Evolutionary conservation across 2,797 vertebrate species (phyloP), one percentile per base, ranked within the genome.

Genomic region (Bovichtus diacanthus): DNA sequence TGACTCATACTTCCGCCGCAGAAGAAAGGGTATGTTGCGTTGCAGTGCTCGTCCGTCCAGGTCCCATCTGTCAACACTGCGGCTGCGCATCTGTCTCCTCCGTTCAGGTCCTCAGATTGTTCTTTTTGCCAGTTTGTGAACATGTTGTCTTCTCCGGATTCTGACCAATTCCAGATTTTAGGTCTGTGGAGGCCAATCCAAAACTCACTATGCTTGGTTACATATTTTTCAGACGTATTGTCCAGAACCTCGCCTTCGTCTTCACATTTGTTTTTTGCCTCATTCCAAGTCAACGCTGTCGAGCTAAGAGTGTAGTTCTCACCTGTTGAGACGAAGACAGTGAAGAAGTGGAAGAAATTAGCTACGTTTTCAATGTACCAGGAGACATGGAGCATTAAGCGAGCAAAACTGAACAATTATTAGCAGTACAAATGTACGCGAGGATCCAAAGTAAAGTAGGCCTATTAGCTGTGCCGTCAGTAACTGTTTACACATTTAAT

Each of bases 91-190:
- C 0, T 9, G 16, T 43, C 4, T 2, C 0, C 0, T 12, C 8
- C n/a, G 0, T 3, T 38, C 25, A 1, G 0, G 43, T 60, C 31
- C 31, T 70, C 13, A 0, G 75, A 59, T 59, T 70, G 38, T 41
- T 50, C 67, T 0, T 0, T 0, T 18, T 25, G 2, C 84, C 84
- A 86, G 58, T 78, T 80, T 25, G 1, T 9, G 18, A 59, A 46
- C 0, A 1, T 12, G 36, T 1, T 0, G 0, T 0, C 1, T 8
- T 4, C 4, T 23, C 1, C 0, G 0, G 12, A 5, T 5, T n/a
- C 18, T 18, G 31, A 19, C 74, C 63, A 78, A 1, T 2, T 0
- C 84, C 77, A 86, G 9, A 1, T 0, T 2, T 3, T 1, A 1
- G 2, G 1, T 4, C 1, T 23, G 0, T 0, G 9, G 6, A 83